Conservation (phyloP, 1,140 invertebrate species). For the Heliconius hermathena region DNA sequence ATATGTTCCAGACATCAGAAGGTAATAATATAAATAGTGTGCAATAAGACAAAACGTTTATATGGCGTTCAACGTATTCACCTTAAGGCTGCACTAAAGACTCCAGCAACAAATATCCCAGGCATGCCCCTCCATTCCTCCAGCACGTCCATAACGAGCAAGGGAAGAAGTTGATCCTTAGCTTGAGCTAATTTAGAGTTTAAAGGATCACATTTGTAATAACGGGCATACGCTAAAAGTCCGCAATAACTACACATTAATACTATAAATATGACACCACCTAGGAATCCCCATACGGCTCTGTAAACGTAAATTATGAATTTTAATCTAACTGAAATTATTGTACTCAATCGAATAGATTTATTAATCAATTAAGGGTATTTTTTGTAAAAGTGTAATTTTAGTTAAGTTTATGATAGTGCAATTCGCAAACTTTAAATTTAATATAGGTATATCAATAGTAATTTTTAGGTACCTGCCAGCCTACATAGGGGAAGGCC, state of each 20-base stretch:
- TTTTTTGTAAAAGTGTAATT: too few relatives aligned
- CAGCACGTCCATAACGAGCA: constrained; percentile 89
- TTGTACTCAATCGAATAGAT: not conserved
- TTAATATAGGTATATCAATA: too few relatives aligned
- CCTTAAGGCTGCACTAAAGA: constrained; percentile 91
- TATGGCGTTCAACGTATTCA: constrained; percentile 42
- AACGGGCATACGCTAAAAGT: constrained; percentile 90
- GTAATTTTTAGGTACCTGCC: too few relatives aligned
- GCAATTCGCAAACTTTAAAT: too few relatives aligned
- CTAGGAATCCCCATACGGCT: constrained; percentile 86
- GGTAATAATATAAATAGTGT: too few relatives aligned
- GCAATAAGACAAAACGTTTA: too few relatives aligned
- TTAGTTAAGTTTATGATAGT: too few relatives aligned
- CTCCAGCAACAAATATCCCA: constrained; percentile 89
- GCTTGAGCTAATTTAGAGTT: constrained; percentile 84
- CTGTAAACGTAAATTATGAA: constrained; percentile 69
- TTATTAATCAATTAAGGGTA: too few relatives aligned
- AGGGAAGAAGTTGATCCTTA: constrained; percentile 86
- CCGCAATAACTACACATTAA: constrained; percentile 86
- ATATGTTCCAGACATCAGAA: too few relatives aligned
- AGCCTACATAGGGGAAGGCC: too few relatives aligned
- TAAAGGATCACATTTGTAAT: constrained; percentile 92
- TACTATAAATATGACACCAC: constrained; percentile 82
- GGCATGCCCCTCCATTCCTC: constrained; percentile 86
- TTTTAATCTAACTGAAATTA: not conserved